Percentiles rank a stretch among this genome's conserved stretches.
Evolutionary conservation across 2,797 vertebrate species (phyloP).

Genomic region (Podargus strigoides): DNA sequence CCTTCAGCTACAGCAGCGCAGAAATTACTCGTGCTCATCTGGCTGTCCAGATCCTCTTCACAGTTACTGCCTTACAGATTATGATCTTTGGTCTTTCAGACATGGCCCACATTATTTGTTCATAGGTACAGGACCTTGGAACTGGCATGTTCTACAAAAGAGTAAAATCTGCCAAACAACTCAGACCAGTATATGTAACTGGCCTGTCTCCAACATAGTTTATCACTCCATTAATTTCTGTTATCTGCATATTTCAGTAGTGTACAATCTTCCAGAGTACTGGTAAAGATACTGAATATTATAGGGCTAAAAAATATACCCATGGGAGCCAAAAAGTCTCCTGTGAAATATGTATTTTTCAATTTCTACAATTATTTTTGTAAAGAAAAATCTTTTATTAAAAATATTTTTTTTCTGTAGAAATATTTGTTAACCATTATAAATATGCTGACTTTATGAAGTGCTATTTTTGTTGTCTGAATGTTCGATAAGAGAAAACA

Average conservation of each 20-base stretch:
- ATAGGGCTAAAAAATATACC: background rate
- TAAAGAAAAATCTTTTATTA: background rate
- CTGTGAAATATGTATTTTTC: background rate
- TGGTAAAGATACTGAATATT: background rate
- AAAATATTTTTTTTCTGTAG: background rate
- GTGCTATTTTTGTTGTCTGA: background rate
- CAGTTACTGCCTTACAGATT: background rate
- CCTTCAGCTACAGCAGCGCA: background rate
- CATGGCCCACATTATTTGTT: background rate
- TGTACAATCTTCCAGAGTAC: background rate
- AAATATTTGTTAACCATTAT: background rate
- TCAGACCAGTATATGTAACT: background rate
- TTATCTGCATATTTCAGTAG: background rate
- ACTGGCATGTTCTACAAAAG: background rate
- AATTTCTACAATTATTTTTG: background rate
- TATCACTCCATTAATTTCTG: background rate
- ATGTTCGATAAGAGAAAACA: background rate
- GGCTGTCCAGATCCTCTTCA: background rate
- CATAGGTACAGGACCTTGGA: background rate
- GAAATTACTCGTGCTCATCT: background rate
- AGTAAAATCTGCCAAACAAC: background rate
- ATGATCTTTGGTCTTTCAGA: background rate
- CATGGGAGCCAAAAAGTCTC: background rate
- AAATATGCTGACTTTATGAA: background rate
- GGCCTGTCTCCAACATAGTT: background rate